Conservation (phyloP, 2,797 vertebrate species). For the Sebastes nivosus region DNA sequence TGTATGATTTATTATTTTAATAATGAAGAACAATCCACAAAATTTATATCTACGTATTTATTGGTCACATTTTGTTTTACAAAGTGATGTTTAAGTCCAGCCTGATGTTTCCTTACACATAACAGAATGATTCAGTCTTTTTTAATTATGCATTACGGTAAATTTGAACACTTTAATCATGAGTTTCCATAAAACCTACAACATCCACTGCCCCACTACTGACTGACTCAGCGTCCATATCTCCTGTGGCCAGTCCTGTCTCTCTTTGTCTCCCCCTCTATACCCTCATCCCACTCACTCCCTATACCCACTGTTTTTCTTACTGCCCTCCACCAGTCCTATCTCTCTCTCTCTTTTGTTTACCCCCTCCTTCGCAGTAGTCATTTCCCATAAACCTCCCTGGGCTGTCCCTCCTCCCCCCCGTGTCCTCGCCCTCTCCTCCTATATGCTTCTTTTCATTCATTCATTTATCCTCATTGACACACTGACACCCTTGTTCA, state of each 20-base stretch:
- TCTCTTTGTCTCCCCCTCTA: not conserved
- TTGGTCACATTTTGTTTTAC: no score
- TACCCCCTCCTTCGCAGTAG: slow-evolving; percentile 17
- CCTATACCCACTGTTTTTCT: slow-evolving; percentile 13
- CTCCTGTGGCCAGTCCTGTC: not conserved
- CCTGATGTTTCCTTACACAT: no score
- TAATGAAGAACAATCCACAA: no score
- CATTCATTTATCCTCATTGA: slow-evolving; percentile 64
- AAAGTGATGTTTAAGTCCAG: no score
- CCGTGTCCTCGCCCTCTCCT: slow-evolving; percentile 11
- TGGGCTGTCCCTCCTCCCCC: slow-evolving; percentile 34
- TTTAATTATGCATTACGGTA: not conserved
- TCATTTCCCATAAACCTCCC: slow-evolving; percentile 51
- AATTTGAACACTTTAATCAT: not conserved
- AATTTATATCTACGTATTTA: no score
- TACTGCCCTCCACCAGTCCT: slow-evolving; percentile 15
- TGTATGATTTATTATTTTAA: no score
- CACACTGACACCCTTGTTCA: slow-evolving; percentile 56
- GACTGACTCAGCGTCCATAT: slow-evolving; percentile 19
- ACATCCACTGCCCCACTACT: not conserved
- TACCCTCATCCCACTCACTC: slow-evolving; percentile 24
- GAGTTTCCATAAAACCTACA: not conserved
- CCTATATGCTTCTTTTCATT: slow-evolving; percentile 41
- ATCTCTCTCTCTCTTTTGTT: slow-evolving; percentile 42
- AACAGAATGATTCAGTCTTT: no score